Evolutionary conservation across 2,888 invertebrate genomes (phyloP).

Genomic region (Thereva unica): DNA sequence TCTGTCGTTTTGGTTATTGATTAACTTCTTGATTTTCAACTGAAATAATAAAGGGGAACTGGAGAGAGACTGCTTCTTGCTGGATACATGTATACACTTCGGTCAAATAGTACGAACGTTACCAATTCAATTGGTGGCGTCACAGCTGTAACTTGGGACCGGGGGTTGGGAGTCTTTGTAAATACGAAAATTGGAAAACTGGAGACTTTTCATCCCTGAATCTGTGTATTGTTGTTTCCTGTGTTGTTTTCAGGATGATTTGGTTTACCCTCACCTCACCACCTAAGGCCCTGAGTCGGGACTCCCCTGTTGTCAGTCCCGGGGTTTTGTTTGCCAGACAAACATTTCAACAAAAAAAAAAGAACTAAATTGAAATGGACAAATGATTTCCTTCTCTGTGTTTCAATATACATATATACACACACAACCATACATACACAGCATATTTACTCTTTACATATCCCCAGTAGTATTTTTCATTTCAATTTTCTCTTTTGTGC

Average conservation of each 20-base stretch:
- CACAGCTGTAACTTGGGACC: neutral
- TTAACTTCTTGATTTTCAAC: slow-evolving; percentile 30
- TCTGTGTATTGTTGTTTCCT: slow-evolving; percentile 19
- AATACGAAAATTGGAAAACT: slow-evolving; percentile 30
- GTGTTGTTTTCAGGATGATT: slow-evolving; percentile 19
- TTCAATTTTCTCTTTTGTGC: no score
- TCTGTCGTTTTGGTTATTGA: slow-evolving; percentile 29
- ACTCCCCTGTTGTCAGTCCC: no score
- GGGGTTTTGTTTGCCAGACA: slow-evolving; percentile 16
- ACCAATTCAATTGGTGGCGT: neutral
- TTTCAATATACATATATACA: no score
- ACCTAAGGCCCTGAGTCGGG: no score
- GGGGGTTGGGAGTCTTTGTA: slow-evolving; percentile 4
- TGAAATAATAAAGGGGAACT: slow-evolving; percentile 26
- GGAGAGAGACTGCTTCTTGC: slow-evolving; percentile 4
- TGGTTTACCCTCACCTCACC: slow-evolving; percentile 4
- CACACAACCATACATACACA: no score
- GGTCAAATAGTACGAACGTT: no score
- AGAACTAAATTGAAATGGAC: slow-evolving; percentile 31
- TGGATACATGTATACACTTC: slow-evolving; percentile 1
- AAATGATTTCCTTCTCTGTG: slow-evolving; percentile 21
- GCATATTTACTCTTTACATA: no score
- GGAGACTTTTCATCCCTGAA: slow-evolving; percentile 15
- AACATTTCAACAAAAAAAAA: slow-evolving; percentile 14
- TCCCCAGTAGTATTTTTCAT: no score